Percentiles rank a stretch among this genome's conserved stretches.
phyloP scores from a whole-genome alignment of 2,888 invertebrate species.

The Lithophane socia region DNA sequence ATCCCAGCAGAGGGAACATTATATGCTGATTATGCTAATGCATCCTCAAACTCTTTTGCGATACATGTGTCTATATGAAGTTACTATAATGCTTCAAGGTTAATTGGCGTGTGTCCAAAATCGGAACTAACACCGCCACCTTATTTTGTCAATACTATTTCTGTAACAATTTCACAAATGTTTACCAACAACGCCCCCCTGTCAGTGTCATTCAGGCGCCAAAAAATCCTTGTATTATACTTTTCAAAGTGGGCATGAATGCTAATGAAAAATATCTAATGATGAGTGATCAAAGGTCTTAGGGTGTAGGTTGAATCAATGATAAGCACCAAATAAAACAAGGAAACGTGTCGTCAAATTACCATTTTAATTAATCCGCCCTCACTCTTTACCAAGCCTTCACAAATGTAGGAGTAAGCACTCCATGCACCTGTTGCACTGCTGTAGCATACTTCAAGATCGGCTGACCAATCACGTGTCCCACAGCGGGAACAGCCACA shows the following conservation, averaged over 20 bases:
- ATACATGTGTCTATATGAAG: no score
- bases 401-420: constrained; percentile 52
- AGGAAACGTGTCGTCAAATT: constrained; percentile 42
- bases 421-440: constrained; percentile 52
- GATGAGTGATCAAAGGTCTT: neutral
- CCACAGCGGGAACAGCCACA: constrained; percentile 43
- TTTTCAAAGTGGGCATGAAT: neutral
- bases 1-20: no score
- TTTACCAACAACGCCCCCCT: no score
- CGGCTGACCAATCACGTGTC: constrained; percentile 53
- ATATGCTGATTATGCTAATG: no score
- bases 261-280: neutral
- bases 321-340: constrained; percentile 47
- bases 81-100: no score
- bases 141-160: no score
- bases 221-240: no score
- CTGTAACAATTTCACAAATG: no score
- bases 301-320: constrained; percentile 25
- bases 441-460: constrained; percentile 54
- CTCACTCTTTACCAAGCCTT: constrained; percentile 58
- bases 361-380: constrained; percentile 55
- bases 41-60: no score
- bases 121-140: no score
- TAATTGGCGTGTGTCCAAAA: no score
- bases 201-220: no score